phyloP scores from a whole-genome alignment of 2,113 vertebrate species.

The Telmatochromis brachygnathus region DNA sequence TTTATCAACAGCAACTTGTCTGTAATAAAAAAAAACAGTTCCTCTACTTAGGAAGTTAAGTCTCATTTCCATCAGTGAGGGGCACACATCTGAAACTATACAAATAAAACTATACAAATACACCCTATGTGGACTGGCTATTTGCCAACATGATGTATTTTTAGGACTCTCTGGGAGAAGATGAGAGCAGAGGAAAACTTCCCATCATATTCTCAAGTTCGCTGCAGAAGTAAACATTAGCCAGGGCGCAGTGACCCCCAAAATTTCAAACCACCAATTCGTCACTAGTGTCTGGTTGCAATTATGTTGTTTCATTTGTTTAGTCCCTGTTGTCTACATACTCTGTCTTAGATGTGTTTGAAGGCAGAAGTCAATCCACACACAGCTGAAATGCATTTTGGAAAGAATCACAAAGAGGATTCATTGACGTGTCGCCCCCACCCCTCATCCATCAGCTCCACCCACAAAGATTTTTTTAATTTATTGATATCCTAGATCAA shows the following conservation, averaged over 20 bases:
- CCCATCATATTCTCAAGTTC: neutral
- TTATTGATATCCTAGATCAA: neutral
- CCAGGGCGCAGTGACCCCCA: neutral
- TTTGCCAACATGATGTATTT: neutral
- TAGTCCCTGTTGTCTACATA: neutral
- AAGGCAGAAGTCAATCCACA: neutral
- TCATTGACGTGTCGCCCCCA: neutral
- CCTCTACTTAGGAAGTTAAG: neutral
- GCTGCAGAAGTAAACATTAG: slow-evolving; percentile 5
- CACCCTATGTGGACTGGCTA: neutral
- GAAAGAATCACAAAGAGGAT: neutral
- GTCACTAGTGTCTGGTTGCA: slow-evolving; percentile 18
- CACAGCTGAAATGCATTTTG: neutral
- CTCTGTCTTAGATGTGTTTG: neutral
- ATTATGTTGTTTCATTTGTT: slow-evolving; percentile 26
- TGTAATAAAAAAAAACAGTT: neutral
- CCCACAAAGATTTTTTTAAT: neutral
- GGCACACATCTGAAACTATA: neutral
- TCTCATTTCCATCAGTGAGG: neutral
- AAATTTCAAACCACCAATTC: slow-evolving; percentile 2
- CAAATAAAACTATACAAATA: neutral
- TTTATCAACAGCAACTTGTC: neutral
- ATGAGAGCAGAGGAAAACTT: neutral
- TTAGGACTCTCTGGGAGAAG: neutral
- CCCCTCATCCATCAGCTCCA: neutral